Base-by-base conservation (phyloP, 1,140 invertebrate species). In the Drosophila rhopaloa region DNA sequence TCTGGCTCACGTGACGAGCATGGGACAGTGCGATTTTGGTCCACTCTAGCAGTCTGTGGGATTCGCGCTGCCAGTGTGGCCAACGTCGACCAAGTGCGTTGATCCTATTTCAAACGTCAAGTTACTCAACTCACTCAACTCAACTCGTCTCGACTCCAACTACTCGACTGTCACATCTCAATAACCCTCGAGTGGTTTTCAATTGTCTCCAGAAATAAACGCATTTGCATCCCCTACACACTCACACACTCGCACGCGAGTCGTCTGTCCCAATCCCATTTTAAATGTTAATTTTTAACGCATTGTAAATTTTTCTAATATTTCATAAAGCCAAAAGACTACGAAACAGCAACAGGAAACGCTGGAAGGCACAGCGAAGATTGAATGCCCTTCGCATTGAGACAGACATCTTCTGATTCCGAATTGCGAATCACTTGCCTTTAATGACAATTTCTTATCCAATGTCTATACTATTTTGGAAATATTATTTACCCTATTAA, bases 181-280 rank as follows among this genome's bases (percentile, higher is more conserved):
- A 88, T 88, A 88, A 89, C 84, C 76, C 84, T 89, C 84, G 77
- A 88, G 84, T 88, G 84, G 80, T 65, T 88, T 88, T 89, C 84
- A 88, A 89, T 88, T 88, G 84, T 88, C 84, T 88, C 84, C 84
- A 89, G 89, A 89, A 88, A 81, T 89, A 88, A 80, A 81, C 80
- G 79, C 80, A 89, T 89, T 89, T 88, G 79, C 83, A 89, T 89
- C 79, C 80, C 61, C 60, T 24, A 57, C 57, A 60, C 27, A 59
- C 56, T 27, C 59, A 58, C 38, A 60, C 27, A 59, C 56, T 27
- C 59, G 55, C 38, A 51, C 47, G 35, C 35, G 10, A 65, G 48
- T 76, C 54, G 41, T 76, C 54, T 48, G 76, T 76, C 32, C 41
- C 70, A 73, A 73, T 80, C 79, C 73, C 73, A 88, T 84, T 88